These are phyloP conservation scores for Bradypus variegatus DNA, from an alignment of 2,797 vertebrate genomes.

Conservation along the genomic window DNA sequence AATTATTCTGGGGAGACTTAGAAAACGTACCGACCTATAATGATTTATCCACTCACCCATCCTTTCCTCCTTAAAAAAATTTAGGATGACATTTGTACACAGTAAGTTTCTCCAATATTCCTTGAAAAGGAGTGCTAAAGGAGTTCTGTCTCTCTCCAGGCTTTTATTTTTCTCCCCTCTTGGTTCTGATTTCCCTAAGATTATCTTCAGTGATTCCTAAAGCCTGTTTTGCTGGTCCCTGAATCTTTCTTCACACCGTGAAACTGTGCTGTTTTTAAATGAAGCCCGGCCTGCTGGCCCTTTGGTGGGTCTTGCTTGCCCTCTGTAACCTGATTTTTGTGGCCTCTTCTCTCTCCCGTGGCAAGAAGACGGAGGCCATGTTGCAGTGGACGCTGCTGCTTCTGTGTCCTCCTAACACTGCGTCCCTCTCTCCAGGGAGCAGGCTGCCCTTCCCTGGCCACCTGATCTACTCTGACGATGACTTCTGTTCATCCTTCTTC, in stretches of 20 bases:
- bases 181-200: neutral
- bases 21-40: neutral
- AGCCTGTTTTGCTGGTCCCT: neutral
- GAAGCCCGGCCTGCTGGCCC: accelerated
- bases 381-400: too few species aligned
- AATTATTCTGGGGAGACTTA: neutral
- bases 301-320: accelerated
- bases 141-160: neutral
- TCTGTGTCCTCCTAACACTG: neutral
- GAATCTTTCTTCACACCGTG: neutral
- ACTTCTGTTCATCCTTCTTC: neutral
- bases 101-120: neutral
- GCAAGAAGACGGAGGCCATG: neutral
- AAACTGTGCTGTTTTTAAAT: accelerated
- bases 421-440: neutral
- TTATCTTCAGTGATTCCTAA: neutral
- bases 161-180: neutral
- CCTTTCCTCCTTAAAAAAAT: neutral
- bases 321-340: accelerated
- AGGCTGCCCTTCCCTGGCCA: neutral
- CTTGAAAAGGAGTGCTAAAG: neutral
- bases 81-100: too few species aligned
- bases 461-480: too few species aligned
- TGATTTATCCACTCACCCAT: accelerated
- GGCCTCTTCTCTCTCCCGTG: accelerated